Conservation (phyloP, 2,797 vertebrate genomes). For the Mallotus villosus region DNA sequence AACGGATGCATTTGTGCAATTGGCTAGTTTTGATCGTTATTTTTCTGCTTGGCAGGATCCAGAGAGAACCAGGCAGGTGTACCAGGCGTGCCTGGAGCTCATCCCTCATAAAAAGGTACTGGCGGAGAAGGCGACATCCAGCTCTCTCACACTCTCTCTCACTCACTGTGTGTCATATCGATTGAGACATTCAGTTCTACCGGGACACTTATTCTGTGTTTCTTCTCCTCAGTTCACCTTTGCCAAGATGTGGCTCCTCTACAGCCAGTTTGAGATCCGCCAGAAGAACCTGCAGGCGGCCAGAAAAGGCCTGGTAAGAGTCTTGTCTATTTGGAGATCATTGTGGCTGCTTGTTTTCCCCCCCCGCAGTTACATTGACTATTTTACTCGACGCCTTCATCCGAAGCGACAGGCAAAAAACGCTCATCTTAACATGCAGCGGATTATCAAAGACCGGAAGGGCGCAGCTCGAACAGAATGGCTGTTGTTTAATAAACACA, state of each 20-base stretch:
- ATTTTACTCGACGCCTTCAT: too few relatives aligned
- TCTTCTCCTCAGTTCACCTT: slow-evolving; percentile 89
- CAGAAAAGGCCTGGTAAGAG: slow-evolving; percentile 87
- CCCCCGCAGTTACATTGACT: not conserved
- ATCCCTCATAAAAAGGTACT: slow-evolving; percentile 97
- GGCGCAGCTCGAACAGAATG: not conserved
- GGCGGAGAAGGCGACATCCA: not conserved
- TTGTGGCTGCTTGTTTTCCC: not conserved
- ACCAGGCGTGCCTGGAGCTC: slow-evolving; percentile 92
- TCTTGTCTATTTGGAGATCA: not conserved
- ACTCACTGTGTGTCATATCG: not conserved
- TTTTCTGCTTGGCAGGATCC: slow-evolving; percentile 76
- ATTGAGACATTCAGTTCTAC: not conserved
- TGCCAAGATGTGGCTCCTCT: slow-evolving; percentile 96
- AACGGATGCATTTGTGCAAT: not conserved
- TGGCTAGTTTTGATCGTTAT: not conserved
- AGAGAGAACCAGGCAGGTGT: slow-evolving; percentile 92
- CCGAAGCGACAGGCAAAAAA: not conserved
- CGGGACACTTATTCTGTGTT: slow-evolving; percentile 10
- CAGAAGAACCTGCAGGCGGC: slow-evolving; percentile 93
- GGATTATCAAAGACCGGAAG: too few relatives aligned
- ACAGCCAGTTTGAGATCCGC: slow-evolving; percentile 93
- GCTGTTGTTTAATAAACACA: too few relatives aligned
- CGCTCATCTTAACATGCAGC: not conserved
- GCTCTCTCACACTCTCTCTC: not conserved